These are phyloP conservation scores for Clostera curtula DNA, from an alignment of 2,888 invertebrate species.

Conservation along the genomic window DNA sequence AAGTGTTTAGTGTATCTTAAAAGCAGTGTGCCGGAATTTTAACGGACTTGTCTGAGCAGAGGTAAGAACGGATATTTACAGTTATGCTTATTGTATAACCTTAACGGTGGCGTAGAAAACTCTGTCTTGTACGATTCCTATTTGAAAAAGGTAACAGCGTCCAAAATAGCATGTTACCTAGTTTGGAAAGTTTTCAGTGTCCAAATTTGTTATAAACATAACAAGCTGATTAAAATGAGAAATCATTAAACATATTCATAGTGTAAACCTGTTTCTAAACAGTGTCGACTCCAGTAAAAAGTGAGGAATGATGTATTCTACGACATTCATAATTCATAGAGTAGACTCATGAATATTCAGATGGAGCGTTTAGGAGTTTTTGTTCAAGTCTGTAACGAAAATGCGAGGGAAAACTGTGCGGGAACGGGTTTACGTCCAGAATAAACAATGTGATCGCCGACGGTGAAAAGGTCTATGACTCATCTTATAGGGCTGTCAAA, in stretches of 20 bases:
- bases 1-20: conserved; percentile 67
- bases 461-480: conserved; percentile 67
- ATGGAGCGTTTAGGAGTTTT: conserved; percentile 24
- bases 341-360: conserved; percentile 45
- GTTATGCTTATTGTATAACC: conserved; percentile 69
- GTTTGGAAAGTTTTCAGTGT: conserved; percentile 15
- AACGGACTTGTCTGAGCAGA: conserved; percentile 68
- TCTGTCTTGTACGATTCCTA: conserved; percentile 27
- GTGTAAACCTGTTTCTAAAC: conserved; percentile 27
- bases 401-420: conserved; percentile 47
- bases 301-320: conserved; percentile 24
- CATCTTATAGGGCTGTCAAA: too few species aligned
- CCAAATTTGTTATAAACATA: too few species aligned
- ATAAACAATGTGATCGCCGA: conserved; percentile 48
- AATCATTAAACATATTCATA: conserved; percentile 15
- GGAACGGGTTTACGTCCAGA: conserved; percentile 51
- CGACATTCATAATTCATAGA: conserved; percentile 34
- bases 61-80: conserved; percentile 70
- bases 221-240: conserved; percentile 4
- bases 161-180: too few species aligned
- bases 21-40: conserved; percentile 67
- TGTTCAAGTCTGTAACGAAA: conserved; percentile 34
- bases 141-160: too few species aligned
- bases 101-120: conserved; percentile 46
- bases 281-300: conserved; percentile 22